Evolutionary conservation across 1,140 invertebrate species (phyloP).

Genomic region (Kradibia gibbosae): DNA sequence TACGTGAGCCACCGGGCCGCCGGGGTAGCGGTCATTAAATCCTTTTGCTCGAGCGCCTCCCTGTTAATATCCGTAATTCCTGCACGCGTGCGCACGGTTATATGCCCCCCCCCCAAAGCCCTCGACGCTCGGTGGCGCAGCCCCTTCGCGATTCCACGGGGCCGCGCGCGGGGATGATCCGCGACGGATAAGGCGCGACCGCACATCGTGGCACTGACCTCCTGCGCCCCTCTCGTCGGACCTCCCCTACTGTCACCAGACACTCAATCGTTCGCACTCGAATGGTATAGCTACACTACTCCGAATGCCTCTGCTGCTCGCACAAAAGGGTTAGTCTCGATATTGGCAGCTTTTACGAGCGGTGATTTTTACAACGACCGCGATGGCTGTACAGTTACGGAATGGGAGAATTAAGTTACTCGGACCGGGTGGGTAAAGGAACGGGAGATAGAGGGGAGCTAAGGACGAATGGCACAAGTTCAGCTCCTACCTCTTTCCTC

Average conservation of each 20-base stretch:
- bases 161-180: background rate
- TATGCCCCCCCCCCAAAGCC: too few species aligned
- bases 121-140: background rate
- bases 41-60: background rate
- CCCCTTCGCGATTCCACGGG: background rate
- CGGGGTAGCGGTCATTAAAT: background rate
- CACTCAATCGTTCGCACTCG: too few species aligned
- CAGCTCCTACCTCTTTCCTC: background rate
- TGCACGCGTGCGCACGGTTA: background rate
- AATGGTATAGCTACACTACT: too few species aligned
- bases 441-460: background rate
- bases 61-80: background rate
- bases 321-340: slow-evolving; percentile 32
- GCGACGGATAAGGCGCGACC: background rate
- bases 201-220: background rate
- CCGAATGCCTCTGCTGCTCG: too few species aligned
- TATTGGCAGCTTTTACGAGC: background rate
- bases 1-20: background rate
- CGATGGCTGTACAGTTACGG: background rate
- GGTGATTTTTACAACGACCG: background rate
- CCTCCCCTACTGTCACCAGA: too few species aligned
- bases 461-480: background rate
- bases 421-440: background rate
- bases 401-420: background rate
- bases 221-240: too few species aligned